Conservation (phyloP, 2,888 invertebrate species). For the Diloba caeruleocephala region DNA sequence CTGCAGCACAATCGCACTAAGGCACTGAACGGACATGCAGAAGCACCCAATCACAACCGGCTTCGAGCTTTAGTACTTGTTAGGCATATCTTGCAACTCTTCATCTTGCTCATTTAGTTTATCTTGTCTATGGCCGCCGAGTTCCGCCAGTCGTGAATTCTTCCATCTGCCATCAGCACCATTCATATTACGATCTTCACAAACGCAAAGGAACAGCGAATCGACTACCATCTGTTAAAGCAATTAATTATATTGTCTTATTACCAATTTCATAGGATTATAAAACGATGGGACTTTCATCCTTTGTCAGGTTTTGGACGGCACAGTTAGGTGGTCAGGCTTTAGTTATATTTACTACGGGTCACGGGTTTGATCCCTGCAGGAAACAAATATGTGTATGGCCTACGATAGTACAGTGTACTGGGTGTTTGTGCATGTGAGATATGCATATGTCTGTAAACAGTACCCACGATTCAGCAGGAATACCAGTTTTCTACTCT, state of each 20-base stretch:
- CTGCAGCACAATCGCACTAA: conserved; percentile 41
- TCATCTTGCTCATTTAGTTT: conserved; percentile 59
- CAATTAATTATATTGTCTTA: neutral
- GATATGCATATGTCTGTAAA: no score
- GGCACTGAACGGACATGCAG: conserved; percentile 51
- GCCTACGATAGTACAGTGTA: no score
- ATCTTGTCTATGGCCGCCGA: conserved; percentile 78
- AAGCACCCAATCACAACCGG: conserved; percentile 35
- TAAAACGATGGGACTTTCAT: no score
- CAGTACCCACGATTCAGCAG: no score
- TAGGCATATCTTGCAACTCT: conserved; percentile 74
- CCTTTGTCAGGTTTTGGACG: no score
- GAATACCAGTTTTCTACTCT: no score
- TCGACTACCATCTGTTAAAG: conserved; percentile 95
- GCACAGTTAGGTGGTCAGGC: no score
- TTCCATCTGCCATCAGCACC: conserved; percentile 92
- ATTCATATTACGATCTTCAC: conserved; percentile 96
- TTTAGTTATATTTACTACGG: no score
- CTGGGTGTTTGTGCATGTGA: no score
- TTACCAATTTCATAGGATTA: no score
- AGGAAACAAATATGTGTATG: no score
- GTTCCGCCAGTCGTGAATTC: conserved; percentile 88
- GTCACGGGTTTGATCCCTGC: no score
- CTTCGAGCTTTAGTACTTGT: conserved; percentile 74
- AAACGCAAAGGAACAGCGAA: conserved; percentile 97